A percentile compares a stretch with the other conserved stretches of the same genome.
Conservation (phyloP, 2,797 vertebrate species). For the Lacerta agilis region DNA sequence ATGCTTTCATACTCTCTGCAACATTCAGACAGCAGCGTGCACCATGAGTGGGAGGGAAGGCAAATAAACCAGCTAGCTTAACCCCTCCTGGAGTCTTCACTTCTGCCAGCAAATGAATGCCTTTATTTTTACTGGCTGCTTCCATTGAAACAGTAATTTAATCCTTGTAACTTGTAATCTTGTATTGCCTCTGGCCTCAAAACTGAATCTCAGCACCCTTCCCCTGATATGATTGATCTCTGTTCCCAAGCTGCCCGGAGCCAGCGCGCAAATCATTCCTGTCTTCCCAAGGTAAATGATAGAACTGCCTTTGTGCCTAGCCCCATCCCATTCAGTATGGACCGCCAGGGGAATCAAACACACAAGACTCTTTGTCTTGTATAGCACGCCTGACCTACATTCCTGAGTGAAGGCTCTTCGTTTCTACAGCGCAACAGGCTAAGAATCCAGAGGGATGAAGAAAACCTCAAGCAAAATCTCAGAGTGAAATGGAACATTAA, state of each 20-base stretch:
- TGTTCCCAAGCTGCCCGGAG: not conserved
- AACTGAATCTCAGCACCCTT: not conserved
- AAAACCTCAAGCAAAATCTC: not conserved
- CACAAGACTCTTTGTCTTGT: not conserved
- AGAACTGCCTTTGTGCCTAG: not conserved
- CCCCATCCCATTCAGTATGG: not conserved
- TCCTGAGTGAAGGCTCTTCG: not conserved
- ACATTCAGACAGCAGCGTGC: not conserved
- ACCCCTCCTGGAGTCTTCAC: not conserved
- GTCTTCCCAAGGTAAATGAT: not conserved
- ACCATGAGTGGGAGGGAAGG: not conserved
- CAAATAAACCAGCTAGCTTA: not conserved
- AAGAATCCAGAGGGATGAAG: not conserved
- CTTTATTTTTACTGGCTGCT: no score
- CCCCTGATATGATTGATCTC: not conserved
- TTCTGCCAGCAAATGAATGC: not conserved
- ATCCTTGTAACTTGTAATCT: no score
- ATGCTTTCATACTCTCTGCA: not conserved
- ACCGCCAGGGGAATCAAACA: not conserved
- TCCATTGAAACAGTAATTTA: no score
- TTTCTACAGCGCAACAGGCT: not conserved
- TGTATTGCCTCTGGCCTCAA: not conserved
- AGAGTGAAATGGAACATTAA: not conserved
- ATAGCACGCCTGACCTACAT: slow-evolving; percentile 2
- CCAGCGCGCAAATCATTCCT: not conserved